Evolutionary conservation across 1,140 invertebrate species (phyloP), one percentile per base, ranked within the genome.

Genomic region (Listronotus bonariensis): DNA sequence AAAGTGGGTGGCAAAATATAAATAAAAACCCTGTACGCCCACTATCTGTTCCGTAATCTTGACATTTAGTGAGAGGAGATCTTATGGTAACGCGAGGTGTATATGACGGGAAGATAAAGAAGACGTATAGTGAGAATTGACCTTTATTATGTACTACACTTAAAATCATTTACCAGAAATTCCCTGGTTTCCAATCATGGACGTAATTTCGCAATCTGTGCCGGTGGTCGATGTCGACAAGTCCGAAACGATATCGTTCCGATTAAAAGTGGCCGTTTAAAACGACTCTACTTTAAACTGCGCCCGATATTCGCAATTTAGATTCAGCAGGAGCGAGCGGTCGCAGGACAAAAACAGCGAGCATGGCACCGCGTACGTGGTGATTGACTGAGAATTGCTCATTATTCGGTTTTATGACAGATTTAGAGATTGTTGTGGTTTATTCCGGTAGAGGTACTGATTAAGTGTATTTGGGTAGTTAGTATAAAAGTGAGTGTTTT

Each of bases 241-340:
- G 43, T 49, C 56, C 34, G 56, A 59, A 59, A 59, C 45, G 56
- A 59, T 59, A 59, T 59, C 56, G 56, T 59, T 59, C 56, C 56
- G 56, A 48, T 59, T 59, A 56, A 56, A 15, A 56, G n/a, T 26
- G 20, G 20, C 14, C n/a, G 11, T 12, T 26, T 26, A 40, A n/a
- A 14, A 51, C 6, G 26, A 20, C 43, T 26, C 20, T 26, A 26
- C 20, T 26, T 26, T 26, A 26, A 26, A 10, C 11, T 10, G 9
- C 9, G 15, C 11, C 17, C 11, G 18, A 59, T 59, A 59, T 49
- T 32, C 56, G 56, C 56, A 59, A 59, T 59, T 59, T 59, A 59
- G 56, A 59, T 59, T 43, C 56, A 49, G 31, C 43, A 59, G 49
- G 49, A 36, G 56, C 45, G 32, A 32, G 11, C 40, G 34, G 7